Evolutionary conservation across 2,113 vertebrate species (phyloP).

Genomic region (Oreocharis arfaki): DNA sequence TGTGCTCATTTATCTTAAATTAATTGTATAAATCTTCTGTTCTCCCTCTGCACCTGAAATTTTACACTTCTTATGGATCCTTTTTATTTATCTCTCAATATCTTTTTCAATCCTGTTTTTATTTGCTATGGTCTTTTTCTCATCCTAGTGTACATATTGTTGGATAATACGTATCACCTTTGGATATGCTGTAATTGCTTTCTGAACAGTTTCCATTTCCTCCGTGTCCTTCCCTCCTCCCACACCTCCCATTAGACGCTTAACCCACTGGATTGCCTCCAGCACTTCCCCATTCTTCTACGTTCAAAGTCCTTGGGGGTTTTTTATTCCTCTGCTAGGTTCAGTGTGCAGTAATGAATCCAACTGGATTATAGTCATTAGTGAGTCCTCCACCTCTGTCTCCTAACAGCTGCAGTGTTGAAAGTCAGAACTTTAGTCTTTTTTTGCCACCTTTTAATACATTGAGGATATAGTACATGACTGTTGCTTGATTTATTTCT

Average conservation of each 20-base stretch:
- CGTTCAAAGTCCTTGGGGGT: slow-evolving; percentile 12
- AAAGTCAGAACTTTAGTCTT: slow-evolving; percentile 36
- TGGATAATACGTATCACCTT: slow-evolving; percentile 49
- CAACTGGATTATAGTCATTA: slow-evolving; percentile 63
- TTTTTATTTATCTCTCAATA: slow-evolving; percentile 63
- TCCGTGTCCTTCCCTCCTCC: slow-evolving; percentile 38
- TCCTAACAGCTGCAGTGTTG: slow-evolving; percentile 36
- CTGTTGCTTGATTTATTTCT: slow-evolving; percentile 26
- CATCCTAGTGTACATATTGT: slow-evolving; percentile 18
- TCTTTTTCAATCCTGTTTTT: slow-evolving; percentile 56
- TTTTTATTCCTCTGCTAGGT: slow-evolving; percentile 32
- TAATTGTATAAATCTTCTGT: slow-evolving; percentile 19
- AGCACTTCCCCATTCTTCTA: slow-evolving; percentile 51
- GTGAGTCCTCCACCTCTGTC: slow-evolving; percentile 53
- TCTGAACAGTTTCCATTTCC: slow-evolving; percentile 62
- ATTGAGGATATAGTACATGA: slow-evolving; percentile 32
- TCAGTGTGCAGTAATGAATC: slow-evolving; percentile 58
- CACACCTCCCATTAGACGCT: slow-evolving; percentile 3
- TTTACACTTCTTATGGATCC: neutral
- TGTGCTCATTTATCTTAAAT: slow-evolving; percentile 31
- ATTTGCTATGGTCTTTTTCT: slow-evolving; percentile 39
- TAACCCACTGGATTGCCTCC: slow-evolving; percentile 60
- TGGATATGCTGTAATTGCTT: slow-evolving; percentile 68
- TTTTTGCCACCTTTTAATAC: slow-evolving; percentile 41
- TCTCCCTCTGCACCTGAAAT: neutral